Base-by-base conservation (phyloP, 1,140 invertebrate genomes). In the Drosophila pachea region DNA sequence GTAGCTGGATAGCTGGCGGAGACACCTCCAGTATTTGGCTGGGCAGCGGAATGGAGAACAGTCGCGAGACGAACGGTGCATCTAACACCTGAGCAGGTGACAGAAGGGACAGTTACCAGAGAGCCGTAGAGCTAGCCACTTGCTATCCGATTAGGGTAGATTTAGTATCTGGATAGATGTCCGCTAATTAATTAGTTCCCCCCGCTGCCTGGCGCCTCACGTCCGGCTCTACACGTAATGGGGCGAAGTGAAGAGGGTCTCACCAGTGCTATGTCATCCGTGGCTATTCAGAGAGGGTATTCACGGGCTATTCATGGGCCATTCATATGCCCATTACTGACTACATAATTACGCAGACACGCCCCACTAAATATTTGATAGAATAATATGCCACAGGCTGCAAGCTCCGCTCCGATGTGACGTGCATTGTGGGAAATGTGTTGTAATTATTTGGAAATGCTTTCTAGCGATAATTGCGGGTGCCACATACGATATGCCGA, bases 381-480 rank as follows among this genome's bases (percentile, higher is more conserved):
- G 38, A 62, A 48, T 69, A 81, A 73, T 69, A 73, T 79, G 48
- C 58, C 65, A 61, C 68, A 73, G 81, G 76, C 61, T 79, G 77
- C 58, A 70, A 61, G 14, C 35, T 59, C 59, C 69, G 76, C 68
- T 66, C 66, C 61, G 49, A 36, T 48, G 33, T 47, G 52, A 55
- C 61, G 61, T 52, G 59, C 16, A 55, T 54, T 52, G 38, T 53
- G 29, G 67, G 54, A 64, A 74, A 74, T 70, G 74, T 73, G 74
- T 62, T 68, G 78, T 82, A 82, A 82, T 82, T 83, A 82, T 82
- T 82, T 79, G 69, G 76, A 83, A 83, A 83, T 83, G 79, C 81
- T 84, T 84, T 84, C 83, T 84, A 83, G 83, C 79, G 81, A 84
- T 84, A 84, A 84, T 84, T 84, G 79, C 81, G 63, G 79, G 76